phyloP scores from a whole-genome alignment of 1,140 invertebrate genomes.

The Linepithema humile region DNA sequence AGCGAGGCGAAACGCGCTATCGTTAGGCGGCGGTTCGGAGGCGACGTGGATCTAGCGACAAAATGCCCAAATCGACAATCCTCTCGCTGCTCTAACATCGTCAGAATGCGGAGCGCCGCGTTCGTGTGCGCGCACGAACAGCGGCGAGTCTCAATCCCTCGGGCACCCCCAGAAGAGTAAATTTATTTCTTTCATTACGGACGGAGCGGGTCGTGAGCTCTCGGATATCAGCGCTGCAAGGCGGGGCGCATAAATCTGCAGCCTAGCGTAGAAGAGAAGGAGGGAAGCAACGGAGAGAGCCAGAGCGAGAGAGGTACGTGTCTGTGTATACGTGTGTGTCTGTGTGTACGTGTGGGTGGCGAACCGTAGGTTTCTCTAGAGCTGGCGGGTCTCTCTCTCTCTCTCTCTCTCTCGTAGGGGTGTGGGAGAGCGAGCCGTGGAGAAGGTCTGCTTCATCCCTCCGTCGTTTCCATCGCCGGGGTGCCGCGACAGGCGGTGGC shows the following conservation, averaged over 20 bases:
- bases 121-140: conserved; percentile 57
- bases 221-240: conserved; percentile 84
- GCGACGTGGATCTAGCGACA: conserved; percentile 3
- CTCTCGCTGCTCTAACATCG: conserved; percentile 4
- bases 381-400: neutral
- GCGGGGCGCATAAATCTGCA: conserved; percentile 84
- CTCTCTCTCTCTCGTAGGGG: neutral
- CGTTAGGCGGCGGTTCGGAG: neutral
- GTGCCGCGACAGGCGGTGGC: conserved; percentile 71
- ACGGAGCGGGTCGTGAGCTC: conserved; percentile 83
- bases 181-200: conserved; percentile 86
- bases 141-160: conserved; percentile 72
- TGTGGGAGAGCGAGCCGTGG: conserved; percentile 19
- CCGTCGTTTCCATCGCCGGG: conserved; percentile 67
- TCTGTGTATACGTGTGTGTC: too few relatives aligned
- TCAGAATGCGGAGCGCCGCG: conserved; percentile 30
- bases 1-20: neutral
- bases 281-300: conserved; percentile 60
- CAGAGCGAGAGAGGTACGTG: conserved; percentile 52
- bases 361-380: conserved; percentile 47
- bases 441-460: conserved; percentile 63
- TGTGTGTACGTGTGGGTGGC: conserved; percentile 50
- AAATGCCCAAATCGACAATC: conserved; percentile 23
- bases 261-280: conserved; percentile 70
- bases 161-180: conserved; percentile 77